These are phyloP conservation scores for Pandemis cinnamomeana DNA, from an alignment of 2,888 invertebrate species.

Conservation along the genomic window DNA sequence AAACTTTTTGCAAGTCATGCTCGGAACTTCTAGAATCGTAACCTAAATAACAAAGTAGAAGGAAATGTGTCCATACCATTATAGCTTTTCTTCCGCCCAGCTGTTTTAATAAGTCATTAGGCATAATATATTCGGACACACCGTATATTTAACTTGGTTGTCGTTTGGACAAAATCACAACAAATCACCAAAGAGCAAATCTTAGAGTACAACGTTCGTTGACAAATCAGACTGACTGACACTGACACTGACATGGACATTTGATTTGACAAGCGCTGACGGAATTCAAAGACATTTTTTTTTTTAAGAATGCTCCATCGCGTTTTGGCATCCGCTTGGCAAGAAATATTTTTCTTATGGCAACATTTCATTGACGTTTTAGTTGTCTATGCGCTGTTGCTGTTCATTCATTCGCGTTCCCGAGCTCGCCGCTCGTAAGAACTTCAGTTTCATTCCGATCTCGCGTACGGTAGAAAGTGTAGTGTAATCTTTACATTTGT, in stretches of 20 bases:
- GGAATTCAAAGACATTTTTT: conserved; percentile 8
- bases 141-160: conserved; percentile 25
- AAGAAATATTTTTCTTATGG: conserved; percentile 9
- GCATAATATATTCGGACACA: conserved; percentile 66
- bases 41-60: conserved; percentile 12
- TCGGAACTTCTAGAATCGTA: conserved; percentile 37
- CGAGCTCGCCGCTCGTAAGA: conserved; percentile 22
- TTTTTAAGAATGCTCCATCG: not conserved
- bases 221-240: not conserved
- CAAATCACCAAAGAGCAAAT: conserved; percentile 8
- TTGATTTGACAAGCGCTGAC: too few relatives aligned
- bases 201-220: not conserved
- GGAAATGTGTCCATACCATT: conserved; percentile 63
- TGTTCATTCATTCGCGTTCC: conserved; percentile 38
- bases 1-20: conserved; percentile 47
- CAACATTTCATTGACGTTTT: conserved; percentile 20
- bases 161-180: conserved; percentile 36
- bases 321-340: conserved; percentile 1
- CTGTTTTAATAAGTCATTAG: conserved; percentile 77
- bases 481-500: conserved; percentile 47
- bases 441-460: conserved; percentile 33
- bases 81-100: conserved; percentile 77
- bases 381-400: conserved; percentile 33
- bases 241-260: conserved; percentile 15
- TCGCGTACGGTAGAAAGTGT: conserved; percentile 52